Evolutionary conservation across 1,140 invertebrate genomes (phyloP), one percentile per base, ranked within the genome.

Genomic region (Solenopsis invicta): DNA sequence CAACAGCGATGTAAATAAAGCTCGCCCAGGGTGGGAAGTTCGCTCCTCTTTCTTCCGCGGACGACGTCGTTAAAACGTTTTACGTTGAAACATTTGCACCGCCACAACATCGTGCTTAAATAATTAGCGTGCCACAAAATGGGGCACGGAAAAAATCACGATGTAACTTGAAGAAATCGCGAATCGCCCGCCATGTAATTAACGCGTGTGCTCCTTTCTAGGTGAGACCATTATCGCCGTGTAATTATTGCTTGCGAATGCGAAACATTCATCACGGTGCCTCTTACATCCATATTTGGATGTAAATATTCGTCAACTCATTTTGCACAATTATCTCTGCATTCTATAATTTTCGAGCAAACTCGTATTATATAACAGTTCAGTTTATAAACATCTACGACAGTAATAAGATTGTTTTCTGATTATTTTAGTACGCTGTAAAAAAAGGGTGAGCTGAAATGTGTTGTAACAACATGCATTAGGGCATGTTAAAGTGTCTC

Each of bases 1-100:
- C 50, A 59, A 78, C 41, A n/a, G 59, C 50, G 82, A 91, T 85
- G 90, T 89, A 87, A 91, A 90, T 91, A 90, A 91, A 91, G 37
- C 75, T 66, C 75, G 81, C 52, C 66, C 75, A 29, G 66, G 66
- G 34, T 56, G 76, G n/a, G n/a, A 50, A 9, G 56, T 67, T 81
- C 78, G 76, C 61, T 54, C 72, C 66, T 87, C 86, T 85, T 88
- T 86, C 52, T 50, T 76, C 78, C 74, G 75, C 48, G 85, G 75
- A 69, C 37, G 29, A 86, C 56, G 71, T 61, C 85, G 87, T 91
- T 90, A 77, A 90, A 77, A 75, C 18, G 24, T 84, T 91, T 91
- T 78, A 80, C 64, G 89, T 66, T 41, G 37, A 41, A 41, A 41
- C n/a, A 84, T 90, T 41, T 56, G 34, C 62, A 21, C 48, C 71